A percentile compares a stretch with the other conserved stretches of the same genome.
These are phyloP conservation scores for Neocrepidodera transversa DNA, from an alignment of 2,888 invertebrate genomes.

Conservation along the genomic window DNA sequence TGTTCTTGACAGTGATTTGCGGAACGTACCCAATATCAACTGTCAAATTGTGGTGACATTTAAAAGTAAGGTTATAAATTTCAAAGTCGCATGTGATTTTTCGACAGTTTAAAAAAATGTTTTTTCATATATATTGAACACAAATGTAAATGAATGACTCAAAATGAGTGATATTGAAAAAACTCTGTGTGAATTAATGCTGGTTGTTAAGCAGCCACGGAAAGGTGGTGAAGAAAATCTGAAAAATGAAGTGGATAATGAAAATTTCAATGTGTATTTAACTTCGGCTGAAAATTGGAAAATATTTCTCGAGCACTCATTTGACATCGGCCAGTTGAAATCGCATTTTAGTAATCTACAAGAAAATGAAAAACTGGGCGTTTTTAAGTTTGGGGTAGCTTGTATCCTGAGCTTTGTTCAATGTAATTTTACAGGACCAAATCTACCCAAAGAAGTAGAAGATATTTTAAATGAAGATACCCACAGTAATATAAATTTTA, in stretches of 20 bases:
- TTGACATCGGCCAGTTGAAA: slow-evolving; percentile 40
- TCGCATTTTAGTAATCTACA: slow-evolving; percentile 42
- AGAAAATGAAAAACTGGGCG: slow-evolving; percentile 60
- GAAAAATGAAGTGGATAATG: slow-evolving; percentile 10
- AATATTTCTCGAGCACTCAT: slow-evolving; percentile 42
- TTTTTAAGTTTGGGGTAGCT: slow-evolving; percentile 66
- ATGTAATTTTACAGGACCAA: slow-evolving; percentile 83
- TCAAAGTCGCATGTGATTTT: slow-evolving; percentile 24
- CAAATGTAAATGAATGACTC: background rate
- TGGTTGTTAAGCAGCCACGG: slow-evolving; percentile 30
- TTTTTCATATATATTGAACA: slow-evolving; percentile 9
- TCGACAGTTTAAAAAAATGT: slow-evolving; percentile 13
- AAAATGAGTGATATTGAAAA: slow-evolving; percentile 38
- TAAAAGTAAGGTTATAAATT: slow-evolving; percentile 23
- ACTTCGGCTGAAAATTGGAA: slow-evolving; percentile 44
- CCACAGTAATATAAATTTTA: slow-evolving; percentile 61
- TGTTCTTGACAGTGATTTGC: no score
- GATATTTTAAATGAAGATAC: slow-evolving; percentile 60
- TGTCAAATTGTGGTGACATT: no score
- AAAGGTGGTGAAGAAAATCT: slow-evolving; percentile 29
- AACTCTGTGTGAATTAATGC: slow-evolving; percentile 36
- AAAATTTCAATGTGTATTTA: slow-evolving; percentile 23
- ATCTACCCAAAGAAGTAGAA: slow-evolving; percentile 58
- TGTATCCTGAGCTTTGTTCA: slow-evolving; percentile 78
- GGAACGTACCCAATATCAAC: no score